A percentile compares a stretch with the other conserved stretches of the same genome.
phyloP scores from a whole-genome alignment of 1,140 invertebrate genomes.

The Prorops nasuta region DNA sequence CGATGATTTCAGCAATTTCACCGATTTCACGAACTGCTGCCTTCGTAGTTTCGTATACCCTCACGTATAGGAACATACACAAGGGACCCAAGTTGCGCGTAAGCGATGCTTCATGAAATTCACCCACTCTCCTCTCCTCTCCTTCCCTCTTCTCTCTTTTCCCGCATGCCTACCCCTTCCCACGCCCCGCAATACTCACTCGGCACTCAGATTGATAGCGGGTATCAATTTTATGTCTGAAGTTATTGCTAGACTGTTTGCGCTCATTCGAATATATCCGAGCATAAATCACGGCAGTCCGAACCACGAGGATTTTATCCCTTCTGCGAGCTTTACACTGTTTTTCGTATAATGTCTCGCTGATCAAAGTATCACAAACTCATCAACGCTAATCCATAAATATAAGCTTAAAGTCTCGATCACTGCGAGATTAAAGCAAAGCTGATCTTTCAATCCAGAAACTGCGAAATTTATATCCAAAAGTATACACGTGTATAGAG shows the following conservation, averaged over 20 bases:
- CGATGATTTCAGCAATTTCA: too few species aligned
- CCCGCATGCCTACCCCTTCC: conserved; percentile 1
- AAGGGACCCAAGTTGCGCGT: conserved; percentile 1
- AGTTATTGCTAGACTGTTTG: conserved; percentile 39
- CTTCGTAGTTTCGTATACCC: conserved; percentile 10
- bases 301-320: conserved; percentile 18
- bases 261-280: conserved; percentile 33
- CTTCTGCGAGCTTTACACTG: too few species aligned
- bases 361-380: too few species aligned
- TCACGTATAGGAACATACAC: conserved; percentile 9
- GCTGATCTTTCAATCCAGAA: too few species aligned
- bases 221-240: conserved; percentile 37
- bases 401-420: too few species aligned
- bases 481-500: too few species aligned
- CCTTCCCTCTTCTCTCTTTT: conserved; percentile 1
- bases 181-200: conserved; percentile 11
- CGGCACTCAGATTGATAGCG: conserved; percentile 22
- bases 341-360: too few species aligned
- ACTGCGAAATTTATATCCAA: too few species aligned
- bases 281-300: conserved; percentile 28
- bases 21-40: conserved; percentile 22
- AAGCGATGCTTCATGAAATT: conserved; percentile 16
- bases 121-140: conserved; percentile 11
- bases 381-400: too few species aligned
- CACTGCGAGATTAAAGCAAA: too few species aligned